Evolutionary conservation across 2,888 invertebrate species (phyloP).

Genomic region (Sipha maydis): DNA sequence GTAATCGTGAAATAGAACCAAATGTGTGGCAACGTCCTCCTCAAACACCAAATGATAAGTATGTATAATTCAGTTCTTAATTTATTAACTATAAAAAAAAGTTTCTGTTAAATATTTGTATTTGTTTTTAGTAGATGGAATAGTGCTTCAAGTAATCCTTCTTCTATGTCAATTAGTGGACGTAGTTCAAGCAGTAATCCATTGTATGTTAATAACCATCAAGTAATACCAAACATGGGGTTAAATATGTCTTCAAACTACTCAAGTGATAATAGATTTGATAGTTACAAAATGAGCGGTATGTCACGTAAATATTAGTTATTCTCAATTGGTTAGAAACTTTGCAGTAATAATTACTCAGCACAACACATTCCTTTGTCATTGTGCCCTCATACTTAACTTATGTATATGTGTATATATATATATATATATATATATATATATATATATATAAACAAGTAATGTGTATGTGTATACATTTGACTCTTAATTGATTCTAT

Average conservation of each 20-base stretch:
- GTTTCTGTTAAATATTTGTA: not conserved
- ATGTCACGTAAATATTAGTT: conserved; percentile 52
- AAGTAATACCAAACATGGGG: conserved; percentile 45
- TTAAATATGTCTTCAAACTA: conserved; percentile 45
- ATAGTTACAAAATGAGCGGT: conserved; percentile 54
- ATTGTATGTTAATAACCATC: conserved; percentile 40
- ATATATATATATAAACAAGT: too few species aligned
- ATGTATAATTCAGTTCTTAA: conserved; percentile 15
- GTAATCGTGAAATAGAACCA: conserved; percentile 38
- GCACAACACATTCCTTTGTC: conserved; percentile 41
- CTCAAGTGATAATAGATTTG: conserved; percentile 49
- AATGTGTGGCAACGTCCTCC: conserved; percentile 52
- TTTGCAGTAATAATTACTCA: not conserved
- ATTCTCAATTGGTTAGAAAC: not conserved
- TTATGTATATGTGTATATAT: not conserved
- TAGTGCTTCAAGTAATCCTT: conserved; percentile 51
- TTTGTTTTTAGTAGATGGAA: conserved; percentile 35
- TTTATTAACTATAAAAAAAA: not conserved
- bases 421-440: too few species aligned
- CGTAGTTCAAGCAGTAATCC: conserved; percentile 41
- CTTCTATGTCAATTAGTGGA: conserved; percentile 43
- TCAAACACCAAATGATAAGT: conserved; percentile 54
- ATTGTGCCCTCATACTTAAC: not conserved
- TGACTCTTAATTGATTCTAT: too few species aligned
- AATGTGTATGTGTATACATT: too few species aligned